Conservation (phyloP, 53 echinoderm and acorn worm genomes). For the Arbacia lixula region DNA sequence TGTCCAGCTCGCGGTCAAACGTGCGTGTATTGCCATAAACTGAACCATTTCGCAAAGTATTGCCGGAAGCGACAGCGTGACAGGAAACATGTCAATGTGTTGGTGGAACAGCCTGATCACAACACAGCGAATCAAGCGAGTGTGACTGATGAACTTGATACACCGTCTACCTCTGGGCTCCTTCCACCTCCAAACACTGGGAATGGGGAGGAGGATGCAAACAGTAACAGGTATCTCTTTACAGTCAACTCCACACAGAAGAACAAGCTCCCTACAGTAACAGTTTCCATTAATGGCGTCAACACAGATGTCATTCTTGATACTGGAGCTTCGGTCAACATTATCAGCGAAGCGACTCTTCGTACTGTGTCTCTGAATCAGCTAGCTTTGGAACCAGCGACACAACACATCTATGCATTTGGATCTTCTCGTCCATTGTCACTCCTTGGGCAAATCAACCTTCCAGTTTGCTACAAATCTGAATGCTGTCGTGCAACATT, state of each 20-base stretch:
- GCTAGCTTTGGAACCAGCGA: neutral
- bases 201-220: neutral
- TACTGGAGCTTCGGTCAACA: conserved; percentile 29
- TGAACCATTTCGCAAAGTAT: conserved; percentile 20
- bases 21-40: conserved; percentile 7
- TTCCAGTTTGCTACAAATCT: conserved; percentile 16
- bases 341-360: conserved; percentile 19
- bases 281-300: neutral
- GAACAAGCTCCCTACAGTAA: neutral
- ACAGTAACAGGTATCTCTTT: neutral
- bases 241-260: neutral
- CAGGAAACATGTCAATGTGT: neutral
- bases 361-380: neutral
- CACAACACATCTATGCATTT: neutral
- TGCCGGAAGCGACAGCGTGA: neutral
- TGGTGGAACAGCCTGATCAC: neutral
- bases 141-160: too few species aligned
- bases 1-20: conserved; percentile 12
- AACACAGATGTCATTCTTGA: conserved; percentile 3
- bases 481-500: neutral
- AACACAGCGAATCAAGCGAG: neutral
- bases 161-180: too few species aligned
- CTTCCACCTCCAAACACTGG: too few species aligned
- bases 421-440: neutral
- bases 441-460: neutral